Conservation (phyloP, 2,888 invertebrate genomes). For the Sipha maydis region DNA sequence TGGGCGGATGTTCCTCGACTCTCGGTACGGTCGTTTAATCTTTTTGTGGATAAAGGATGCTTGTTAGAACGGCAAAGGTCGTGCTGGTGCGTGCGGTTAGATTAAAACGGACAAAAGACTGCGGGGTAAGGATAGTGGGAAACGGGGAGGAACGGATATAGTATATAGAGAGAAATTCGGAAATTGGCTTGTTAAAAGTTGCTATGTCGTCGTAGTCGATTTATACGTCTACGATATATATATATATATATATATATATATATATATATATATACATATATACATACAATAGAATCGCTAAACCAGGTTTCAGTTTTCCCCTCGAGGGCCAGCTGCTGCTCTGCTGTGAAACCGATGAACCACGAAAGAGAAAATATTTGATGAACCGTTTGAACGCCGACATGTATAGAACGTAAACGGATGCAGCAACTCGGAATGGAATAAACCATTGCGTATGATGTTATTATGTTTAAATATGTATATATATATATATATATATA, state of each 20-base stretch:
- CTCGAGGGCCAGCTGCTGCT: constrained; percentile 1
- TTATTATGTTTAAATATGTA: background rate
- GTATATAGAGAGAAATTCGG: constrained; percentile 32
- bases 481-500: background rate
- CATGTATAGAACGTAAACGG: constrained; percentile 5
- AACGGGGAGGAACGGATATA: background rate
- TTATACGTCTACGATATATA: constrained; percentile 10
- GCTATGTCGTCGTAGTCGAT: constrained; percentile 54
- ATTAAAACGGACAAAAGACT: constrained; percentile 59
- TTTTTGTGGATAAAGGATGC: constrained; percentile 44
- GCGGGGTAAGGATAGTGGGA: background rate
- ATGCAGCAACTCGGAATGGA: constrained; percentile 27
- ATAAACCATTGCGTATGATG: constrained; percentile 1
- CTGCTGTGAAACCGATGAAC: constrained; percentile 48
- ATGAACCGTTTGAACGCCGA: constrained; percentile 42
- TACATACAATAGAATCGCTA: constrained; percentile 26
- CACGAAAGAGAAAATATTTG: constrained; percentile 52
- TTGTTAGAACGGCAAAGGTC: constrained; percentile 44
- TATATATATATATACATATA: too few relatives aligned
- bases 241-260: background rate
- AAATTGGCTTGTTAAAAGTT: constrained; percentile 62
- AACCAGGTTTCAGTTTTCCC: constrained; percentile 41
- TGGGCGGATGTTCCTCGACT: constrained; percentile 4
- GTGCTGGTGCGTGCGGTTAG: constrained; percentile 27
- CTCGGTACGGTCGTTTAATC: constrained; percentile 47